phyloP scores from a whole-genome alignment of 2,113 vertebrate species.

The Shinisaurus crocodilurus region DNA sequence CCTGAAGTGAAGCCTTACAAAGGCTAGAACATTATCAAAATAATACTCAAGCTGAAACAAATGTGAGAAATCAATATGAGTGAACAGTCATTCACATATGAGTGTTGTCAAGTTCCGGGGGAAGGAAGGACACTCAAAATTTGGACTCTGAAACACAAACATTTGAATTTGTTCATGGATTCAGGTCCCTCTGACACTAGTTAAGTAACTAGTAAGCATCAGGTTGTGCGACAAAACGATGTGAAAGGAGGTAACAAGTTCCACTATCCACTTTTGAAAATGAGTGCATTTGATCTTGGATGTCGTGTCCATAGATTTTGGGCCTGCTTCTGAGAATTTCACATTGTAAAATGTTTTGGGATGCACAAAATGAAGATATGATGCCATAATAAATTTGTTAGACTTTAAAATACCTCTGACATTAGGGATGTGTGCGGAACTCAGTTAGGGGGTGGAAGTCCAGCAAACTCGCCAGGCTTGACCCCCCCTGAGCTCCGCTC shows the following conservation, averaged over 20 bases:
- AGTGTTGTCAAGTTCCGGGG: not conserved
- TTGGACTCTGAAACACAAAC: not conserved
- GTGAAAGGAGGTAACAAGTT: not conserved
- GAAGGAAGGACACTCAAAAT: not conserved
- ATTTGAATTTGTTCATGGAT: not conserved
- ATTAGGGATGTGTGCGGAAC: too few relatives aligned
- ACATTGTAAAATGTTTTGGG: not conserved
- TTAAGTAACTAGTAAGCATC: not conserved
- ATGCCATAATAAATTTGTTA: not conserved
- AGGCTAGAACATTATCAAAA: slow-evolving; percentile 12
- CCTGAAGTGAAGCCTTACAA: slow-evolving; percentile 19
- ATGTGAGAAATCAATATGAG: not conserved
- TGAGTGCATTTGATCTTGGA: not conserved
- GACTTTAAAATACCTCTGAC: too few relatives aligned
- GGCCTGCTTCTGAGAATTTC: not conserved
- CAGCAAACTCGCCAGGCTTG: too few relatives aligned
- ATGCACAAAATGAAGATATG: not conserved
- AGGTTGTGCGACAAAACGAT: not conserved
- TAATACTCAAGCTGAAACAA: not conserved
- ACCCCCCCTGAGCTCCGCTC: too few relatives aligned
- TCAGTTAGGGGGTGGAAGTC: too few relatives aligned
- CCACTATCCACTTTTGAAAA: not conserved
- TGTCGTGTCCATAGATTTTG: not conserved
- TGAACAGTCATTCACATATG: not conserved
- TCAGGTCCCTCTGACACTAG: not conserved